phyloP scores from a whole-genome alignment of 2,888 invertebrate genomes.

The Papilio gigon region DNA sequence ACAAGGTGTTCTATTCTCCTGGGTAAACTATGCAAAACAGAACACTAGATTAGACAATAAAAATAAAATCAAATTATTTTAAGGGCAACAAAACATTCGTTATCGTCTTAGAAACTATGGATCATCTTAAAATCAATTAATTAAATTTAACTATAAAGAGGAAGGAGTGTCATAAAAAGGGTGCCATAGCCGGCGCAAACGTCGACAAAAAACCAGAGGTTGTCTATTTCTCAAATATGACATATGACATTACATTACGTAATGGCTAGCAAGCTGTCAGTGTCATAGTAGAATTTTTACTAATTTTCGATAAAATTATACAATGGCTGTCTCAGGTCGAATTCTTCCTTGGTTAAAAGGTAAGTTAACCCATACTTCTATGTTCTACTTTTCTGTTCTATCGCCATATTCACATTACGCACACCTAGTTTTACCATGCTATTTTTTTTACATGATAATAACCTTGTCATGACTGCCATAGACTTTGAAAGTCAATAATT shows the following conservation, averaged over 20 bases:
- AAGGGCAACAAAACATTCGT: too few species aligned
- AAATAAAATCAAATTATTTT: too few species aligned
- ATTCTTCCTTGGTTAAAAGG: constrained; percentile 83
- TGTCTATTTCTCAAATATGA: constrained; percentile 21
- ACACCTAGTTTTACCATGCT: not conserved
- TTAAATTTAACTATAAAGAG: too few species aligned
- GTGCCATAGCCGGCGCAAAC: not conserved
- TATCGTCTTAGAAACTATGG: too few species aligned
- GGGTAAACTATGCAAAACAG: too few species aligned
- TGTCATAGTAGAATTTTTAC: constrained; percentile 59
- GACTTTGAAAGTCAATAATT: constrained; percentile 39
- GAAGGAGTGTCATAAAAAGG: too few species aligned
- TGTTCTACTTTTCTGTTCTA: constrained; percentile 36
- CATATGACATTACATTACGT: constrained; percentile 60
- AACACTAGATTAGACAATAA: too few species aligned
- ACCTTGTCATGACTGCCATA: constrained; percentile 54
- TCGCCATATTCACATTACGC: not conserved
- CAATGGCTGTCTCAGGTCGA: constrained; percentile 83
- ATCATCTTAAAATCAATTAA: too few species aligned
- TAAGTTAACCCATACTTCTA: constrained; percentile 54
- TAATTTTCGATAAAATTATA: constrained; percentile 57
- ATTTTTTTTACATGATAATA: constrained; percentile 51
- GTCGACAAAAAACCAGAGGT: constrained; percentile 10
- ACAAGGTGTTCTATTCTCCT: too few species aligned
- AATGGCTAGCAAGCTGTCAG: constrained; percentile 70